phyloP scores from a whole-genome alignment of 2,113 vertebrate genomes.

The Artemisiospiza belli region DNA sequence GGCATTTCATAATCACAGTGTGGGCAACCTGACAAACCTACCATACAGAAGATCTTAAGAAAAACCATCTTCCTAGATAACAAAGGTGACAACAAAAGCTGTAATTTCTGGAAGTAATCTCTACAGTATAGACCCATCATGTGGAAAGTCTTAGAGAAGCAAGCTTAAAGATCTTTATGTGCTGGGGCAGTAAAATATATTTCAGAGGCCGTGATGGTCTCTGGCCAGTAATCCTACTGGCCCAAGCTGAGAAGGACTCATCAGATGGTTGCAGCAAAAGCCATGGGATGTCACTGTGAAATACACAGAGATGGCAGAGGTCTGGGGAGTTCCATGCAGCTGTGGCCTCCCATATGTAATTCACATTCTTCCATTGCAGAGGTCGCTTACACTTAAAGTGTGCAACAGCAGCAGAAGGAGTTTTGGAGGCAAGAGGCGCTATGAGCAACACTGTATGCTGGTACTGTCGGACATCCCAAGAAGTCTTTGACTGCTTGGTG shows the following conservation, averaged over 20 bases:
- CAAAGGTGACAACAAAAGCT: not conserved
- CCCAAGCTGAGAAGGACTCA: not conserved
- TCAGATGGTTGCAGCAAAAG: not conserved
- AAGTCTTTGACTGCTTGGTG: not conserved
- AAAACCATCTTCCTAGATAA: not conserved
- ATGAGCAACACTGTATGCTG: not conserved
- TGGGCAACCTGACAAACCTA: not conserved
- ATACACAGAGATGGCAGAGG: too few relatives aligned
- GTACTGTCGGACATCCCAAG: not conserved
- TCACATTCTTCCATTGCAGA: not conserved
- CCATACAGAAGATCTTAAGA: not conserved
- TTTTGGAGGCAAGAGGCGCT: not conserved
- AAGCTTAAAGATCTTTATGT: not conserved
- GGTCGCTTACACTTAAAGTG: not conserved
- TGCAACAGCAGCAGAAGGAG: not conserved
- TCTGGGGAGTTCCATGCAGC: not conserved
- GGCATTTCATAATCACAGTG: not conserved
- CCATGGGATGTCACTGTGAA: not conserved
- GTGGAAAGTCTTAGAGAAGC: not conserved
- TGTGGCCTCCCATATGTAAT: rapidly evolving
- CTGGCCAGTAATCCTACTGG: not conserved
- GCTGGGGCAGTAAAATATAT: not conserved
- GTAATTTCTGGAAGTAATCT: not conserved
- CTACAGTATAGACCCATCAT: rapidly evolving
- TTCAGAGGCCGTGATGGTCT: not conserved